Conservation (phyloP, 2,113 vertebrate species). For the Zeus faber region DNA sequence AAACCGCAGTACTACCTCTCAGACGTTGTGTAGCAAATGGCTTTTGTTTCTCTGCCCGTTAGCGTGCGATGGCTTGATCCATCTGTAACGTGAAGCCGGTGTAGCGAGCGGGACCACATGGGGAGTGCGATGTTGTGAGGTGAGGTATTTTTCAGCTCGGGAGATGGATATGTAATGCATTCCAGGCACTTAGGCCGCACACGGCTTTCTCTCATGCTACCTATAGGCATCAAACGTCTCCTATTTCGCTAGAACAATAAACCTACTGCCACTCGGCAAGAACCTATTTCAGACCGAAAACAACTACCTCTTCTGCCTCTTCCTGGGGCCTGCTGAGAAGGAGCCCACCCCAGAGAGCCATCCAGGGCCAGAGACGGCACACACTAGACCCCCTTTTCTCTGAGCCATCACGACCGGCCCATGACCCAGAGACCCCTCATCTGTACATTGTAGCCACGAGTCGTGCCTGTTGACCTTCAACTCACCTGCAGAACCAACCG, state of each 20-base stretch:
- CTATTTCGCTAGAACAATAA: constrained; percentile 76
- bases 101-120: constrained; percentile 63
- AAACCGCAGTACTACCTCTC: constrained; percentile 15
- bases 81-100: constrained; percentile 58
- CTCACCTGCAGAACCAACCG: constrained; percentile 8
- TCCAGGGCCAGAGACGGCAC: constrained; percentile 5
- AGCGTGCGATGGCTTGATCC: constrained; percentile 66
- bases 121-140: constrained; percentile 64
- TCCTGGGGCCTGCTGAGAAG: constrained; percentile 33
- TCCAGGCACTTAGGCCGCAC: constrained; percentile 69
- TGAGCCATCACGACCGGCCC: constrained; percentile 35
- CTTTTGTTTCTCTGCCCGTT: constrained; percentile 46
- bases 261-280: constrained; percentile 59
- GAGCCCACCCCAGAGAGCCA: constrained; percentile 34
- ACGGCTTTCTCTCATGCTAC: constrained; percentile 60
- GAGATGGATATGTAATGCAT: constrained; percentile 70
- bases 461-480: constrained; percentile 18
- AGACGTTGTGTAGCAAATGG: constrained; percentile 7
- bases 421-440: constrained; percentile 26
- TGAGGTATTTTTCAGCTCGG: constrained; percentile 62
- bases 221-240: constrained; percentile 77
- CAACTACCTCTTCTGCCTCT: constrained; percentile 41
- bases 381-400: constrained; percentile 22
- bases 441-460: constrained; percentile 13
- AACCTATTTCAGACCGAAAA: constrained; percentile 50